Base-by-base conservation (phyloP, 2,797 vertebrate species). In the Acanthurus lineatus region DNA sequence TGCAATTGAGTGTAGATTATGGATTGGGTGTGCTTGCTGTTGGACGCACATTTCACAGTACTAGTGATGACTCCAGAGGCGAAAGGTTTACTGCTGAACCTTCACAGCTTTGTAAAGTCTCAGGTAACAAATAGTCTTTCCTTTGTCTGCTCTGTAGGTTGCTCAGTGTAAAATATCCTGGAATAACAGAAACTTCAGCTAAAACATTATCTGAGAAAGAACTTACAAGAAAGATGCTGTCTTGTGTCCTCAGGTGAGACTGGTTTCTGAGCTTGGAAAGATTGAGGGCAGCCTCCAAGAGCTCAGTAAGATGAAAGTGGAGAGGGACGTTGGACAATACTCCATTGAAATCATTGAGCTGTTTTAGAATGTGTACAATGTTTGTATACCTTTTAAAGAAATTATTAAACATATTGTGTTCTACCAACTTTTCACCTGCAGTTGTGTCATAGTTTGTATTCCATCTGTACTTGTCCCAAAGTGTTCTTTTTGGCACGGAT, bases 21-120 rank as follows among this genome's bases (percentile, higher is more conserved):
- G 95, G 97, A 99, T 73, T 99, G 98, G 98, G 95, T 99, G 54
- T 97, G 96, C 83, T 91, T 99, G 32, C 63, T 99, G 58, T 92
- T 99, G 54, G 98, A 99, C 76, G 97, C 97, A 65, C 97, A 99
- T 68, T 99, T 99, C 91, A 97, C 97, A 1, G 95, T 98, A 47
- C 89, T 99, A 65, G 96, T 97, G 67, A 96, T 99, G 96, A 92
- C 96, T 68, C 96, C 97, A 76, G 97, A 98, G 90, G 96, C 96
- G 51, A 97, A 95, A 87, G 90, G 80, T 2, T 88, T 99, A 62
- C 92, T 99, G 81, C 86, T 93, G 44, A 95, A 88, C 74, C 94
- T 99, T 66, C 96, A 98, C 83, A 96, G 84, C 64, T 97, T 97
- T 91, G 97, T 99, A 22, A 96, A 92, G 84, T 96, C 94, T 54